A percentile compares a stretch with the other conserved stretches of the same genome.
phyloP scores from a whole-genome alignment of 37 sponge, comb jelly and placozoan species.

The Crambe crambe region DNA sequence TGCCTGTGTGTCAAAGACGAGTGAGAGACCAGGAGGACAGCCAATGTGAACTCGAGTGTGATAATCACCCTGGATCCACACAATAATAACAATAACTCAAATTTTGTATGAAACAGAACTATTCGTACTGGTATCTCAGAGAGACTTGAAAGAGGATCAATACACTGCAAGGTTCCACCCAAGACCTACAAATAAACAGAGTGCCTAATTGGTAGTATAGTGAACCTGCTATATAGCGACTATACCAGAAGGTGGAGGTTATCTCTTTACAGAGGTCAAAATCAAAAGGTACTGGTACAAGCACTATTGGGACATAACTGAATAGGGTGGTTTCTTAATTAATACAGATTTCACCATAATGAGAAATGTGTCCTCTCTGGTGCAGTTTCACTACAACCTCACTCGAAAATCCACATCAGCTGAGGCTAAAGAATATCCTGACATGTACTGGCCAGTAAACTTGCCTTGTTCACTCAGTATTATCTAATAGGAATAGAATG shows the following conservation, averaged over 20 bases:
- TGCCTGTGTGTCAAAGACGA: constrained; percentile 25
- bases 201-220: too few relatives aligned
- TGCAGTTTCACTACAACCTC: neutral
- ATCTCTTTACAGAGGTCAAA: too few relatives aligned
- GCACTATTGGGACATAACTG: too few relatives aligned
- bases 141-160: constrained; percentile 16
- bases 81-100: neutral
- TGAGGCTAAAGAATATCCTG: neutral
- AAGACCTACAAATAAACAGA: neutral
- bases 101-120: too few relatives aligned
- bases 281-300: too few relatives aligned
- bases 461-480: neutral
- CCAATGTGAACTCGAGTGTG: constrained; percentile 44
- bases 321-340: neutral
- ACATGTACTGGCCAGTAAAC: neutral
- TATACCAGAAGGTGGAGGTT: neutral
- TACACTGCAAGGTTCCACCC: neutral
- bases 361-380: neutral
- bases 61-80: constrained; percentile 9
- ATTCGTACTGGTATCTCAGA: constrained; percentile 6
- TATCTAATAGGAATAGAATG: constrained; percentile 9
- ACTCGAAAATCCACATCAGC: constrained; percentile 15
- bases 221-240: too few relatives aligned
- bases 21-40: constrained; percentile 50
- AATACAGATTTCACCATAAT: neutral